phyloP scores from a whole-genome alignment of 2,797 vertebrate genomes.

The Crax fasciolata region DNA sequence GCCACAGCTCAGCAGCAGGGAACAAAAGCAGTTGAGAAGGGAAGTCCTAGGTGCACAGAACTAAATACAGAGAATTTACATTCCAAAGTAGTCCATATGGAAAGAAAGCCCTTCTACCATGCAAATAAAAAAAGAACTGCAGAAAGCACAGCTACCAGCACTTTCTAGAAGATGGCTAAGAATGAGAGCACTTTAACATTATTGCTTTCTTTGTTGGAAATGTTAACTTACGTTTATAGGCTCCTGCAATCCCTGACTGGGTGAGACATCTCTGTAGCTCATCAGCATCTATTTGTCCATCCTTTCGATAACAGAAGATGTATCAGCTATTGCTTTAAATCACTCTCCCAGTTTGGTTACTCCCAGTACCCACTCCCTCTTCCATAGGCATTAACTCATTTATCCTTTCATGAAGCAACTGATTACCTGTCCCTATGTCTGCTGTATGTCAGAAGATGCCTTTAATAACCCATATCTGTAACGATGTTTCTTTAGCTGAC shows the following conservation, averaged over 20 bases:
- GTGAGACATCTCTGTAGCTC: slow-evolving; percentile 96
- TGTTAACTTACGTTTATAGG: slow-evolving; percentile 91
- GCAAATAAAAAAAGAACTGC: background rate
- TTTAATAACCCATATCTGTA: background rate
- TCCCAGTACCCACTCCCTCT: slow-evolving; percentile 16
- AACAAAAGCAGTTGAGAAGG: background rate
- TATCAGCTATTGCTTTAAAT: slow-evolving; percentile 35
- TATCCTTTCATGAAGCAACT: background rate
- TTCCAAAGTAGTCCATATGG: background rate
- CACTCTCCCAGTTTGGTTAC: background rate
- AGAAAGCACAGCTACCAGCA: background rate
- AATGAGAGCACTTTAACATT: background rate
- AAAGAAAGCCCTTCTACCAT: slow-evolving; percentile 21
- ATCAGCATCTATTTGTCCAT: slow-evolving; percentile 94
- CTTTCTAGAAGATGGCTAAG: background rate
- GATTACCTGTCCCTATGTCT: background rate
- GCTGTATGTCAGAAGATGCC: background rate
- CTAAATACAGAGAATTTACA: background rate
- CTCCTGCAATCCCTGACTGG: slow-evolving; percentile 91
- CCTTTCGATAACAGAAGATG: slow-evolving; percentile 82
- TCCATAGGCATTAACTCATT: background rate
- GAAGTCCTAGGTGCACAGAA: background rate
- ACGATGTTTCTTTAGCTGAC: background rate
- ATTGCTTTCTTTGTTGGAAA: background rate
- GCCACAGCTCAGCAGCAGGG: background rate